phyloP scores from a whole-genome alignment of 2,888 invertebrate species.

The Meliscaeva auricollis region DNA sequence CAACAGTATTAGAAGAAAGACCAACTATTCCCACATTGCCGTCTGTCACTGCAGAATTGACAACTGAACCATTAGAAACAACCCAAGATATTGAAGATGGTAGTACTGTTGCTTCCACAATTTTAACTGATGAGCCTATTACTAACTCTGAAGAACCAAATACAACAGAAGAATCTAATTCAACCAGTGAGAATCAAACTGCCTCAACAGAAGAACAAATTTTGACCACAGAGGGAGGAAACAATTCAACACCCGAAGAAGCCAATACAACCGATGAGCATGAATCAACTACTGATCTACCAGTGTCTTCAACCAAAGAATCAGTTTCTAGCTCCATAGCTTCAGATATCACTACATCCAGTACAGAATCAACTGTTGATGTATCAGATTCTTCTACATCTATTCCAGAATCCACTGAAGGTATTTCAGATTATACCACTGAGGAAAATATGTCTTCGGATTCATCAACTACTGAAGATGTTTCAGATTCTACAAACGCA shows the following conservation, averaged over 20 bases:
- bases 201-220: constrained; percentile 34
- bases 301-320: constrained; percentile 18
- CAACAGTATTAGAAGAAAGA: constrained; percentile 23
- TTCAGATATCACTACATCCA: background rate
- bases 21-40: constrained; percentile 53
- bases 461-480: constrained; percentile 17
- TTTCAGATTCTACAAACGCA: too few relatives aligned
- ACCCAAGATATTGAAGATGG: background rate
- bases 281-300: background rate
- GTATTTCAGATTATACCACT: constrained; percentile 11
- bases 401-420: background rate
- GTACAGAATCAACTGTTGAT: background rate
- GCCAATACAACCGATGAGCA: background rate
- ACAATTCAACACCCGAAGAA: constrained; percentile 12
- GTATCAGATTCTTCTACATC: background rate
- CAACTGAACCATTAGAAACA: background rate
- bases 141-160: background rate
- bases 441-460: constrained; percentile 17
- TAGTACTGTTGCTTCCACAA: background rate
- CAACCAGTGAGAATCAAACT: constrained; percentile 22
- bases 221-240: too few relatives aligned
- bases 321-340: background rate
- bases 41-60: background rate
- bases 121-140: background rate
- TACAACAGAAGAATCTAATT: background rate